Evolutionary conservation across 2,113 vertebrate genomes (phyloP).

Genomic region (Protobothrops flavoviridis): DNA sequence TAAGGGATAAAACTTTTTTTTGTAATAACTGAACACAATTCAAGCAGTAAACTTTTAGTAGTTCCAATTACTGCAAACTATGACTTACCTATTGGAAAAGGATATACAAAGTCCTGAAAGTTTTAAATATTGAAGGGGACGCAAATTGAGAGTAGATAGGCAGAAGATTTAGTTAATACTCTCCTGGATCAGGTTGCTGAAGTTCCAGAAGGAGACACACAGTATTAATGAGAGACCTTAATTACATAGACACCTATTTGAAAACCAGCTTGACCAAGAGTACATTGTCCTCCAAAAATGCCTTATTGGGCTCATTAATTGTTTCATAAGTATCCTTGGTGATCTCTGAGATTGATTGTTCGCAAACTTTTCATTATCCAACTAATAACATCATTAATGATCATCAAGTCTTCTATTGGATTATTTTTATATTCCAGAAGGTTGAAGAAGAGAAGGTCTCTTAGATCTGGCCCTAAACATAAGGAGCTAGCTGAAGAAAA

Average conservation of each 20-base stretch:
- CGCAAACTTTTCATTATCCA: neutral
- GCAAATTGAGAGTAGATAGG: neutral
- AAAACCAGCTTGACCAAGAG: neutral
- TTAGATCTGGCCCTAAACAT: neutral
- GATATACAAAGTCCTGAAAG: neutral
- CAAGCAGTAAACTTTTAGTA: neutral
- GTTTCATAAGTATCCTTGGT: neutral
- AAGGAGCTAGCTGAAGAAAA: neutral
- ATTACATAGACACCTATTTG: neutral
- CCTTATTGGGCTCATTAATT: neutral
- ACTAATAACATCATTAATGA: neutral
- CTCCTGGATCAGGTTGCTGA: neutral
- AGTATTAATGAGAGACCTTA: neutral
- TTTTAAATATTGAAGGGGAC: neutral
- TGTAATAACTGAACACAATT: neutral
- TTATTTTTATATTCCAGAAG: neutral
- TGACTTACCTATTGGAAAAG: neutral
- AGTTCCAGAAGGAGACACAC: neutral
- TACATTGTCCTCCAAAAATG: neutral
- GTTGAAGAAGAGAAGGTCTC: neutral
- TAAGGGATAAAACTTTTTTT: neutral
- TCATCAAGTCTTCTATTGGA: neutral
- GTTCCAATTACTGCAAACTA: neutral
- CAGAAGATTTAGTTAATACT: neutral
- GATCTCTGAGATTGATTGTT: neutral